Evolutionary conservation across 2,113 vertebrate species (phyloP).

Genomic region (Muscicapa adusta): DNA sequence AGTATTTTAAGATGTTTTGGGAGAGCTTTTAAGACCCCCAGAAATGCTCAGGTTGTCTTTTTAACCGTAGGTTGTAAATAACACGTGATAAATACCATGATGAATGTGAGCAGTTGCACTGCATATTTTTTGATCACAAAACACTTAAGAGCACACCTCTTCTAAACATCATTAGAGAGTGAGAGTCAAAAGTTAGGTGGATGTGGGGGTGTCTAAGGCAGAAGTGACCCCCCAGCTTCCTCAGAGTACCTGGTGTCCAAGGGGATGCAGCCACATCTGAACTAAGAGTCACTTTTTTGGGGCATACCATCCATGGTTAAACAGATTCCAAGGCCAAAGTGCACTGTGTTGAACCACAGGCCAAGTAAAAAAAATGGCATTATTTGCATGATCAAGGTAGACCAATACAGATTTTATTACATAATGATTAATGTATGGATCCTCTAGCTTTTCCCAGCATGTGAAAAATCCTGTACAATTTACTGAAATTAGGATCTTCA

Average conservation of each 20-base stretch:
- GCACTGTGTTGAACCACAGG: rapidly evolving
- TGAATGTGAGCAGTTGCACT: neutral
- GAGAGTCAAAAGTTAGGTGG: rapidly evolving
- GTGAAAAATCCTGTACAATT: neutral
- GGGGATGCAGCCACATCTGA: neutral
- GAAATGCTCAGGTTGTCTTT: neutral
- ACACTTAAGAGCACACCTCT: neutral
- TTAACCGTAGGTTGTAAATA: neutral
- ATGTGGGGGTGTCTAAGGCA: neutral
- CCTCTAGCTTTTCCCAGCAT: neutral
- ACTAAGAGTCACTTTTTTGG: neutral
- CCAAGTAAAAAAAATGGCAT: neutral
- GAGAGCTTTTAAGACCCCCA: neutral
- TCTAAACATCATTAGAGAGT: neutral
- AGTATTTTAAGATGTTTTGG: neutral
- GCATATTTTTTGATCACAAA: neutral
- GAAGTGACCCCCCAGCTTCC: neutral
- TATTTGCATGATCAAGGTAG: neutral
- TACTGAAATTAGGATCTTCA: neutral
- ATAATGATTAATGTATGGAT: neutral
- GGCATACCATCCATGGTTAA: neutral
- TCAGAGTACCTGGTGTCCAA: neutral
- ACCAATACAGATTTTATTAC: neutral
- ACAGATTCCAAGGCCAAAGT: neutral
- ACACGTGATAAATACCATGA: neutral